Evolutionary conservation across 1,140 invertebrate species (phyloP).

Genomic region (Drosophila eugracilis): DNA sequence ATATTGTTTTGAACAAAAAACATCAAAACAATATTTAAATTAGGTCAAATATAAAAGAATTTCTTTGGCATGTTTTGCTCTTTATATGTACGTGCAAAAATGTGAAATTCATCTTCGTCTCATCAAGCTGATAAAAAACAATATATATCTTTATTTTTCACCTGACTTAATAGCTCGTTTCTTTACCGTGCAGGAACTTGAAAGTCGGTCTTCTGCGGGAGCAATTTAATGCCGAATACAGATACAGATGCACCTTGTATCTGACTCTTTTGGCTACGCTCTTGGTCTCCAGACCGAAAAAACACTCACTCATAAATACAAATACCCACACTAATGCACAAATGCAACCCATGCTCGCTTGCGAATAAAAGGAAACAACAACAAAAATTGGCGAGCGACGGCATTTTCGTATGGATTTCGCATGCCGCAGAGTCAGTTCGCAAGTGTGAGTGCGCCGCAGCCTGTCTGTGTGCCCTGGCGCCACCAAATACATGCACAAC

Average conservation of each 20-base stretch:
- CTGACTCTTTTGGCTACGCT: conserved; percentile 13
- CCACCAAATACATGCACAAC: conserved; percentile 30
- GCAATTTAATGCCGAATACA: conserved; percentile 43
- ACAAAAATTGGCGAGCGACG: conserved; percentile 28
- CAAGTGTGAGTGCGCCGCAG: neutral
- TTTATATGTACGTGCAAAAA: neutral
- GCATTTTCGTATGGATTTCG: conserved; percentile 24
- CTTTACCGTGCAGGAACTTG: conserved; percentile 33
- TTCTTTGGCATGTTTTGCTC: too few relatives aligned
- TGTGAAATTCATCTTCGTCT: neutral
- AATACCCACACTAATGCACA: conserved; percentile 7
- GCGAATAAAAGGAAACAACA: conserved; percentile 15
- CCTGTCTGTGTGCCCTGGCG: conserved; percentile 18
- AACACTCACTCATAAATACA: conserved; percentile 15
- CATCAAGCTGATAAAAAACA: neutral
- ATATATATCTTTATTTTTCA: too few relatives aligned
- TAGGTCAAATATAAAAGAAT: too few relatives aligned
- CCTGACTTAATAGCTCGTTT: neutral
- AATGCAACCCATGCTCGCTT: conserved; percentile 24
- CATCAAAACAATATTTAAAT: too few relatives aligned
- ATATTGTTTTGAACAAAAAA: too few relatives aligned
- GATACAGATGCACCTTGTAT: conserved; percentile 47
- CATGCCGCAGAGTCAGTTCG: conserved; percentile 1
- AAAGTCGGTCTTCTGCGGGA: conserved; percentile 44
- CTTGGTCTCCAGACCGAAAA: conserved; percentile 27